phyloP scores from a whole-genome alignment of 1,140 invertebrate genomes.

The Sweltsa coloradensis region DNA sequence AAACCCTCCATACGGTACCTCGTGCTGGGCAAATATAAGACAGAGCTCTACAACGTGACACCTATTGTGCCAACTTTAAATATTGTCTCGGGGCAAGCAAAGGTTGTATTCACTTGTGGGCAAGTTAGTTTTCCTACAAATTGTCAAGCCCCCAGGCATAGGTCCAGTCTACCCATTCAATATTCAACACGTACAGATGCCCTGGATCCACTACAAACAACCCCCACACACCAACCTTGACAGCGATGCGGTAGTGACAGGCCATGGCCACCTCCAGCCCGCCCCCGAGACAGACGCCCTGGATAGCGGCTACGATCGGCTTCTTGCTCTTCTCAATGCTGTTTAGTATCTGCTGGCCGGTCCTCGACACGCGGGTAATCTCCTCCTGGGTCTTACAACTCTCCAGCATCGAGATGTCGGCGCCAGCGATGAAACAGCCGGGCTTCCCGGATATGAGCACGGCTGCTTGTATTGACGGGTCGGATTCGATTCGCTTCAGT shows the following conservation, averaged over 20 bases:
- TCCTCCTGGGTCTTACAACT: constrained; percentile 69
- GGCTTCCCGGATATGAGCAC: constrained; percentile 94
- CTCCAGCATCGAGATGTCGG: constrained; percentile 83
- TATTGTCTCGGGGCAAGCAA: too few relatives aligned
- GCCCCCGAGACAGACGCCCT: constrained; percentile 90
- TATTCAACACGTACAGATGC: too few relatives aligned
- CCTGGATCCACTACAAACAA: too few relatives aligned
- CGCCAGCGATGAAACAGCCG: constrained; percentile 93
- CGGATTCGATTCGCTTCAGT: constrained; percentile 58
- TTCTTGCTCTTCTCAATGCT: constrained; percentile 74
- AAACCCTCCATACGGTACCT: too few relatives aligned
- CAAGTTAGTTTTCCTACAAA: too few relatives aligned
- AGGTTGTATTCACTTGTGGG: too few relatives aligned
- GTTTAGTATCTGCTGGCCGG: constrained; percentile 60
- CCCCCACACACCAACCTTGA: too few relatives aligned
- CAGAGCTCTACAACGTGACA: too few relatives aligned
- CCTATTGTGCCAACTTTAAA: too few relatives aligned
- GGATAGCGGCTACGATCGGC: constrained; percentile 93
- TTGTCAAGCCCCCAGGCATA: too few relatives aligned
- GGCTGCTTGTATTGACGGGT: constrained; percentile 64
- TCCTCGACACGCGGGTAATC: constrained; percentile 53
- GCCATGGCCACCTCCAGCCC: constrained; percentile 93
- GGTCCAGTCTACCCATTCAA: too few relatives aligned
- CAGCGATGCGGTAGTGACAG: constrained; percentile 91
- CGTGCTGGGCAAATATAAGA: too few relatives aligned